A percentile compares a stretch with the other conserved stretches of the same genome.
These are phyloP conservation scores for Chlamydotis undulata DNA, from an alignment of 2,113 vertebrate species.

Conservation along the genomic window DNA sequence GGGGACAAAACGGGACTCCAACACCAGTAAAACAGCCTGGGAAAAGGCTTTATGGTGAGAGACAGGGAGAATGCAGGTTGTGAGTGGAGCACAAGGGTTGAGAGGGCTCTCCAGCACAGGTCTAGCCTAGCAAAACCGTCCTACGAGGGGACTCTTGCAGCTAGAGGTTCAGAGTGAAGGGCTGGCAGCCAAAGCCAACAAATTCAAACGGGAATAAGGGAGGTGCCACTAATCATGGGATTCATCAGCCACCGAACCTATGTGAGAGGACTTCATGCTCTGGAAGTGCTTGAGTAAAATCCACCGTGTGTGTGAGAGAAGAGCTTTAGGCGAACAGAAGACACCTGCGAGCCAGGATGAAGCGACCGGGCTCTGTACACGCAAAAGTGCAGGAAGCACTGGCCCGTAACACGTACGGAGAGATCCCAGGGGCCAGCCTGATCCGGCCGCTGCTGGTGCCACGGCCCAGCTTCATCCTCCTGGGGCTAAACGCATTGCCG, in stretches of 20 bases:
- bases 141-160: not conserved
- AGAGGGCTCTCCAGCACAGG: not conserved
- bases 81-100: not conserved
- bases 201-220: not conserved
- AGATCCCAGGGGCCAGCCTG: not conserved
- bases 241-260: not conserved
- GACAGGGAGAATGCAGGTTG: accelerated
- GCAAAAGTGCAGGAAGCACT: no score
- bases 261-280: not conserved
- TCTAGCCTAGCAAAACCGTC: not conserved
- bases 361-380: accelerated
- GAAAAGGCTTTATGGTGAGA: not conserved
- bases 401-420: accelerated
- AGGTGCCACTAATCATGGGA: not conserved
- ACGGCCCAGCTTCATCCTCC: not conserved
- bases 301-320: not conserved
- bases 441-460: not conserved
- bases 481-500: not conserved
- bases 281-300: not conserved
- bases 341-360: not conserved
- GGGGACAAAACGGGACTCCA: not conserved
- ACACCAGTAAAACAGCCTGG: not conserved
- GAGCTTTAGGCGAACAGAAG: not conserved
- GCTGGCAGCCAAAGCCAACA: not conserved
- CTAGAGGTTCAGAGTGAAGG: not conserved